Evolutionary conservation across 2,113 vertebrate species (phyloP).

Genomic region (Bubo bubo): DNA sequence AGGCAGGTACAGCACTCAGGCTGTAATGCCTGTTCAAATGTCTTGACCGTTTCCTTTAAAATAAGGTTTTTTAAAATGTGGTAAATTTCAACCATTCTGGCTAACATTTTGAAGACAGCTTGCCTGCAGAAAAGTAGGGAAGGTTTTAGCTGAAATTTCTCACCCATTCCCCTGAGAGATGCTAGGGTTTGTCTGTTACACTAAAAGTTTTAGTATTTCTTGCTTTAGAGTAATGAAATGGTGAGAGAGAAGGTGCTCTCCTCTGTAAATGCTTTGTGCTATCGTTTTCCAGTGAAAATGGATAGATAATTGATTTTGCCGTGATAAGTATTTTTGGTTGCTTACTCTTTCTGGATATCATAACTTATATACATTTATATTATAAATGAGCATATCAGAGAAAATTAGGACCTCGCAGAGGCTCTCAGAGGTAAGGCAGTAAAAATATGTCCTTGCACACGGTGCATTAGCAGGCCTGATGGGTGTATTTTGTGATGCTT

Average conservation of each 20-base stretch:
- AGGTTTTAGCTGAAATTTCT: background rate
- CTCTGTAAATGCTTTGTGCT: background rate
- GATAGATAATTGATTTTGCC: background rate
- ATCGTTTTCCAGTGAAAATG: background rate
- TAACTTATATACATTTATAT: background rate
- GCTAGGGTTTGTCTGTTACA: background rate
- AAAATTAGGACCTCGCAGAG: fast-evolving
- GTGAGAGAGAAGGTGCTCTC: background rate
- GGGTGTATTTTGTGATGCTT: background rate
- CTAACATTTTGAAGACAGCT: background rate
- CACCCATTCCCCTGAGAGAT: background rate
- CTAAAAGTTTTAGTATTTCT: background rate
- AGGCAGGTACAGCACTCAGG: background rate
- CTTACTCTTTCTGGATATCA: background rate
- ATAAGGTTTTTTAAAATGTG: fast-evolving
- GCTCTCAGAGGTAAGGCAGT: background rate
- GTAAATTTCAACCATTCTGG: background rate
- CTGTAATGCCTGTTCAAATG: background rate
- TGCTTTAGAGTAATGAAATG: background rate
- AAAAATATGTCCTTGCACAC: background rate
- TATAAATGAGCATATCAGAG: background rate
- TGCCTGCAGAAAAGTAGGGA: background rate
- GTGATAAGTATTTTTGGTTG: background rate
- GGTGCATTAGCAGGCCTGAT: background rate
- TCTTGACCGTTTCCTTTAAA: background rate